phyloP scores from a whole-genome alignment of 2,888 invertebrate species.

The Synanthedon tipuliformis region DNA sequence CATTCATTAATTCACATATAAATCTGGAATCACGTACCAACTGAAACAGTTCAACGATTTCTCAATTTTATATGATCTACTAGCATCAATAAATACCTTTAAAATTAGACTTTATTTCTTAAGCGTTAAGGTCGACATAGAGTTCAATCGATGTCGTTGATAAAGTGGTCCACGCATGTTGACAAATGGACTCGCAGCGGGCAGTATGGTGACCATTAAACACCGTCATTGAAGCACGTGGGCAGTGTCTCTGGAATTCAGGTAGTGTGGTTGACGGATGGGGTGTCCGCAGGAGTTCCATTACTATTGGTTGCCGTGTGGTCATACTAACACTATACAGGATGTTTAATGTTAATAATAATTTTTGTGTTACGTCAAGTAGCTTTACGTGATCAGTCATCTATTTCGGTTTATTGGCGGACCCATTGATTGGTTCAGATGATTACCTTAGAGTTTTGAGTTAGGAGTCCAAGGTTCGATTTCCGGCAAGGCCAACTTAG shows the following conservation, averaged over 20 bases:
- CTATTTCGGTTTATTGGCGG: too few relatives aligned
- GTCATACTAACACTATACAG: conserved; percentile 15
- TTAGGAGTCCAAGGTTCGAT: too few relatives aligned
- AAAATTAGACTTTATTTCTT: too few relatives aligned
- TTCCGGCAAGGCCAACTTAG: too few relatives aligned
- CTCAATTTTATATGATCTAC: too few relatives aligned
- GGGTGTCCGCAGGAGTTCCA: conserved; percentile 26
- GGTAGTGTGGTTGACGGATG: conserved; percentile 45
- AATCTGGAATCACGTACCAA: neutral
- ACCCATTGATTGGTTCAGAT: too few relatives aligned
- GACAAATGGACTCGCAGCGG: conserved; percentile 54
- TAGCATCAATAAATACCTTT: too few relatives aligned
- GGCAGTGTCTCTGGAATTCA: conserved; percentile 37
- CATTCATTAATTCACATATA: neutral
- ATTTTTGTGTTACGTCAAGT: too few relatives aligned
- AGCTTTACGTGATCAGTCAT: too few relatives aligned
- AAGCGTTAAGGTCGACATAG: too few relatives aligned
- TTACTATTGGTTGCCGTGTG: conserved; percentile 12
- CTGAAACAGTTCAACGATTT: neutral
- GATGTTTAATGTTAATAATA: neutral
- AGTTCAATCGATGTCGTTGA: neutral
- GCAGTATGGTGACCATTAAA: conserved; percentile 39
- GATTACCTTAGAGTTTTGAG: too few relatives aligned
- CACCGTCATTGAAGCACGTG: conserved; percentile 36
- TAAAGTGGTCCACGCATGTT: conserved; percentile 20